A percentile compares a stretch with the other conserved stretches of the same genome.
Evolutionary conservation across 2,797 vertebrate species (phyloP).

Genomic region (Mormyrus hasselquistii): DNA sequence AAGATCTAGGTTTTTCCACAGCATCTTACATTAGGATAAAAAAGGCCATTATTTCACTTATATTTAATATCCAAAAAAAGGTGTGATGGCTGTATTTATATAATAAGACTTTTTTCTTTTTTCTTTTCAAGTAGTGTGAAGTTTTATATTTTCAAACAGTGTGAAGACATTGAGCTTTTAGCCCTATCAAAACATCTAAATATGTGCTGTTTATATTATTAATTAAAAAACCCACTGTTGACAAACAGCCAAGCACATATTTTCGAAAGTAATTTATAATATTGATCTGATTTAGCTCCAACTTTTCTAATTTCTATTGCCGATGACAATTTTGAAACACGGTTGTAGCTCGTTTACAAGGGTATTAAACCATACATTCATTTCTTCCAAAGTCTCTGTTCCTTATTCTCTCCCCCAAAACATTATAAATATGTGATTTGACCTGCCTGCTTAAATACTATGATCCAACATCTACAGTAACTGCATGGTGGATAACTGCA

Average conservation of each 20-base stretch:
- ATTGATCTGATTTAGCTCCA: not conserved
- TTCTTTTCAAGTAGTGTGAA: not conserved
- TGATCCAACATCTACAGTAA: not conserved
- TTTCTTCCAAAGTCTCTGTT: not conserved
- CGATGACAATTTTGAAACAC: not conserved
- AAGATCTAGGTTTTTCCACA: not conserved
- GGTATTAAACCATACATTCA: not conserved
- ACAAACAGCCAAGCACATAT: not conserved
- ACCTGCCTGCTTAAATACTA: not conserved
- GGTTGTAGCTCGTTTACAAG: not conserved
- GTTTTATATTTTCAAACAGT: not conserved
- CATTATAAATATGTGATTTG: not conserved
- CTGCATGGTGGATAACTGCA: not conserved
- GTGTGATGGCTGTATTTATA: not conserved
- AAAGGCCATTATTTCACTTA: not conserved
- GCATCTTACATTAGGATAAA: not conserved
- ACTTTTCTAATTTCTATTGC: not conserved
- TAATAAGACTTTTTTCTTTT: not conserved
- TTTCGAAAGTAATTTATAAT: not conserved
- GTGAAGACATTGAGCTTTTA: not conserved
- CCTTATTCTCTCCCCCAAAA: not conserved
- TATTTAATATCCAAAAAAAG: not conserved
- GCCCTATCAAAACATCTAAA: not conserved
- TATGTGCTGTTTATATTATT: not conserved
- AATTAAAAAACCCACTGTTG: not conserved